Conservation (phyloP, 1,140 invertebrate species). For the Drosophila nebulosa region DNA sequence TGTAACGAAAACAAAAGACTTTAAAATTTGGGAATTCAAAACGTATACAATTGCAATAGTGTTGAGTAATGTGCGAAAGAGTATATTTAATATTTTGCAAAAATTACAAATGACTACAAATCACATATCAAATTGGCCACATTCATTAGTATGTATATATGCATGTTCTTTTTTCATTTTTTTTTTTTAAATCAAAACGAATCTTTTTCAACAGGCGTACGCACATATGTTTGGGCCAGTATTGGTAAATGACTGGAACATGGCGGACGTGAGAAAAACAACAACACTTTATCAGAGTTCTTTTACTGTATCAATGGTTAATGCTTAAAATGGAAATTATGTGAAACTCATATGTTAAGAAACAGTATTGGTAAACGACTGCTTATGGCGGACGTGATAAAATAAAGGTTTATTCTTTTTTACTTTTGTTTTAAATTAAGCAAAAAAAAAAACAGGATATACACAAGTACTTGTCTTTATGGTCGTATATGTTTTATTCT, state of each 20-base stretch:
- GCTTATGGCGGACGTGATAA: background rate
- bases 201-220: background rate
- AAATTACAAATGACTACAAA: too few relatives aligned
- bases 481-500: background rate
- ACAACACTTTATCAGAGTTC: background rate
- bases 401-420: background rate
- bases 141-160: background rate
- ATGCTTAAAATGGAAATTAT: background rate
- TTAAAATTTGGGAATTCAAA: background rate
- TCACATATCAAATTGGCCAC: too few relatives aligned
- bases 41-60: background rate
- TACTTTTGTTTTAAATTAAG: background rate
- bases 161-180: background rate
- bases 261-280: background rate
- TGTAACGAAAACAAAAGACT: background rate
- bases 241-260: background rate
- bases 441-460: background rate
- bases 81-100: too few relatives aligned
- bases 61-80: background rate
- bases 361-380: background rate
- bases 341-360: background rate
- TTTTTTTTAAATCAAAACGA: background rate
- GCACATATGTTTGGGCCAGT: background rate
- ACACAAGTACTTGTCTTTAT: background rate
- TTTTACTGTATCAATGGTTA: background rate